phyloP scores from a whole-genome alignment of 2,797 vertebrate species.

The Mus minutoides region DNA sequence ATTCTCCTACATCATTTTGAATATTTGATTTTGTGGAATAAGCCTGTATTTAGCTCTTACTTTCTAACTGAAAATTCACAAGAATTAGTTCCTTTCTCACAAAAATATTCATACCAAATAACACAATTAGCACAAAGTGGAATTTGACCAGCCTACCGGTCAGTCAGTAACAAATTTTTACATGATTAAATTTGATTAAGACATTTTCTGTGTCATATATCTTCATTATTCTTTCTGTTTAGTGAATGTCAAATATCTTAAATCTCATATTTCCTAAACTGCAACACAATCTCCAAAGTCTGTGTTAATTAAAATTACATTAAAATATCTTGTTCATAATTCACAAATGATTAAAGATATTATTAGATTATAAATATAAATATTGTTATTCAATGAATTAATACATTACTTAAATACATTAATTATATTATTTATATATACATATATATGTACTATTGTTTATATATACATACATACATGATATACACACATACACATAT shows the following conservation, averaged over 20 bases:
- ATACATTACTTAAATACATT: not conserved
- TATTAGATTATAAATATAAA: not conserved
- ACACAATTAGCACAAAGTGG: not conserved
- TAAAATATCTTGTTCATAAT: not conserved
- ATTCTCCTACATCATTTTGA: not conserved
- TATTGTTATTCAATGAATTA: not conserved
- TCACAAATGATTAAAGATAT: not conserved
- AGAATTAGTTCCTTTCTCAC: not conserved
- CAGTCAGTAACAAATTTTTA: not conserved
- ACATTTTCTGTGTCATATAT: not conserved
- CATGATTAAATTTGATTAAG: not conserved
- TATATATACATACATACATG: too few relatives aligned
- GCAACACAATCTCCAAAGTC: not conserved
- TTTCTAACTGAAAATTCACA: not conserved
- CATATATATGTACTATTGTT: not conserved
- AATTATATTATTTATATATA: not conserved
- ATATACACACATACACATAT: not conserved
- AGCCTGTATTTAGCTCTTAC: not conserved
- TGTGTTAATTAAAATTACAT: not conserved
- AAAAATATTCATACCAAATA: not conserved
- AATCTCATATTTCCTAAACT: not conserved
- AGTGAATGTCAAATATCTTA: not conserved
- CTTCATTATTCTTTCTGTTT: not conserved
- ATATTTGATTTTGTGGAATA: not conserved
- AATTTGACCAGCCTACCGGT: not conserved